These are phyloP conservation scores for Stramonita haemastoma DNA, from an alignment of 2,888 invertebrate genomes.

Conservation along the genomic window DNA sequence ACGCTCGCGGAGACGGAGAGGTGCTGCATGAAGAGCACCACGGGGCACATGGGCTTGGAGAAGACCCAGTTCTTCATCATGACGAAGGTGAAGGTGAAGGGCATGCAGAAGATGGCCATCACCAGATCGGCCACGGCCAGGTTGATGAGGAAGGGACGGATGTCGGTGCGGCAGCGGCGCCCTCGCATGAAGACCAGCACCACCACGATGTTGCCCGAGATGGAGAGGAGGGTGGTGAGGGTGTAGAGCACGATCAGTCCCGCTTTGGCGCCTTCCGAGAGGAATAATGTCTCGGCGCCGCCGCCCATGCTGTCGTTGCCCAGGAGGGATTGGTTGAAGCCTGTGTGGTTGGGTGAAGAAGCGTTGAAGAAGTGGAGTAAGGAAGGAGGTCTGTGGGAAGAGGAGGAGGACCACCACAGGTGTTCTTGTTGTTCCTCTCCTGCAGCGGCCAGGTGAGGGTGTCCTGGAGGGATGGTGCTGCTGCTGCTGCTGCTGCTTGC, in stretches of 20 bases:
- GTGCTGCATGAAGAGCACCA: constrained; percentile 79
- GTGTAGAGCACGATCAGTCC: constrained; percentile 77
- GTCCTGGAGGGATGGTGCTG: not conserved
- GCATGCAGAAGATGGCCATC: constrained; percentile 93
- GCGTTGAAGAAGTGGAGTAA: not conserved
- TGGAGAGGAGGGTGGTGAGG: constrained; percentile 77
- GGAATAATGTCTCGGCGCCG: not conserved
- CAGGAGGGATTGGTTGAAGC: not conserved
- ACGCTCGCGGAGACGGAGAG: constrained; percentile 79
- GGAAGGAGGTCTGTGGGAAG: not conserved
- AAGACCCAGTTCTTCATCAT: constrained; percentile 79
- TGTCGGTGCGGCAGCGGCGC: constrained; percentile 71
- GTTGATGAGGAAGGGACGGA: constrained; percentile 85
- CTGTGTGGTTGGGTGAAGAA: not conserved
- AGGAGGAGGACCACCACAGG: not conserved
- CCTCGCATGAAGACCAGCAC: constrained; percentile 78
- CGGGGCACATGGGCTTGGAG: constrained; percentile 78
- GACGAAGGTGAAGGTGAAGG: constrained; percentile 85
- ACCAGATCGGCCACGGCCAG: constrained; percentile 92
- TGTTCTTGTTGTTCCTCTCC: too few species aligned
- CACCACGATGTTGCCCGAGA: constrained; percentile 78
- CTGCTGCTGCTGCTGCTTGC: not conserved
- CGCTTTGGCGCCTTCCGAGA: constrained; percentile 54
- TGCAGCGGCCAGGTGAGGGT: not conserved
- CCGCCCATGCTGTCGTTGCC: constrained; percentile 10